These are phyloP conservation scores for Porites australiensis DNA, from an alignment of 64 coral and sea anemone genomes.

Conservation along the genomic window DNA sequence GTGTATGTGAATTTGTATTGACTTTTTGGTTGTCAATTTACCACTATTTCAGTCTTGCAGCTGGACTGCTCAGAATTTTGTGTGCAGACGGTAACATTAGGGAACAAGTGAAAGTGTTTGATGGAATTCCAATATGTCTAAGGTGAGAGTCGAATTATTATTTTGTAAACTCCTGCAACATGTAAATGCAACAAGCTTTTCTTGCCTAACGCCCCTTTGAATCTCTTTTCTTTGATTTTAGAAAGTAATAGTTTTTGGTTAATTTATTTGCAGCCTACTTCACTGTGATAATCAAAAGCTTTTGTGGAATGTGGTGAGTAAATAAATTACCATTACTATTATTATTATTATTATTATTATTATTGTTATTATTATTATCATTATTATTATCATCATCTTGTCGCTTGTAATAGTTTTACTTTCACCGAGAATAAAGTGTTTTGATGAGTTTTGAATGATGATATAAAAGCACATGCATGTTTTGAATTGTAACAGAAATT, in stretches of 20 bases:
- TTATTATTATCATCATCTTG: no score
- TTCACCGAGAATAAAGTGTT: no score
- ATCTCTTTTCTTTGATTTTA: no score
- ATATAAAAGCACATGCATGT: no score
- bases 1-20: no score
- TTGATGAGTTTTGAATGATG: no score
- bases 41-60: conserved; percentile 69
- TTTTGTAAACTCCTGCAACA: neutral
- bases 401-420: no score
- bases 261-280: conserved; percentile 77
- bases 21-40: neutral
- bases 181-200: no score
- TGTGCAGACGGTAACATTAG: conserved; percentile 93
- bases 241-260: neutral
- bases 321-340: neutral
- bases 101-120: conserved; percentile 97
- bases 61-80: conserved; percentile 87
- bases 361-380: no score
- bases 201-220: neutral
- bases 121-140: conserved; percentile 96
- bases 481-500: no score
- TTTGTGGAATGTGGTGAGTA: conserved; percentile 96
- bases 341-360: no score
- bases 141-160: conserved; percentile 46
- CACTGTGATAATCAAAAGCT: conserved; percentile 94